Evolutionary conservation across 2,113 vertebrate species (phyloP).

Genomic region (Otocyon megalotis): DNA sequence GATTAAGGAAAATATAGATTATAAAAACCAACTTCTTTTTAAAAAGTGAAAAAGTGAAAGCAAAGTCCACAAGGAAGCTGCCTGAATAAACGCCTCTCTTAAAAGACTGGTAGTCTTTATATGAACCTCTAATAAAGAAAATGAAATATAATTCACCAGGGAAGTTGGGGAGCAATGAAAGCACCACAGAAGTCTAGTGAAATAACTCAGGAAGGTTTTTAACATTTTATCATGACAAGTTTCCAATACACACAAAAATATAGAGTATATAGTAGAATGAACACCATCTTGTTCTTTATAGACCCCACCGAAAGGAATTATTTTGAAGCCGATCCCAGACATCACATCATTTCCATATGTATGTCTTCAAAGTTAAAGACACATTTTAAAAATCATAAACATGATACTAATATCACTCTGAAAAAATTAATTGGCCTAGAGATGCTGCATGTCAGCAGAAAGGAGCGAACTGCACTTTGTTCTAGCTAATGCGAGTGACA

Average conservation of each 20-base stretch:
- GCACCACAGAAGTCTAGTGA: neutral
- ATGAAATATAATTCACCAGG: neutral
- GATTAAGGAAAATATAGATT: neutral
- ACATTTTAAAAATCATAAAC: neutral
- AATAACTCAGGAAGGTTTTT: neutral
- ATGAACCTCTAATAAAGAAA: neutral
- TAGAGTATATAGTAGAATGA: neutral
- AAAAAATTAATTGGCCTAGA: neutral
- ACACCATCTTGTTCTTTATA: neutral
- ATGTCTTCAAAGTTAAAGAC: neutral
- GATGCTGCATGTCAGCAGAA: neutral
- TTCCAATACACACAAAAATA: neutral
- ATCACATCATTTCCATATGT: neutral
- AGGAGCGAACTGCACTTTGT: neutral
- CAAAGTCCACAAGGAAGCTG: neutral
- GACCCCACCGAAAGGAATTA: neutral
- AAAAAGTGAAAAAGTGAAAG: neutral
- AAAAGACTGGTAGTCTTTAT: neutral
- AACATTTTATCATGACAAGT: neutral
- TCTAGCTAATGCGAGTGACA: neutral
- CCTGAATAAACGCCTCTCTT: neutral
- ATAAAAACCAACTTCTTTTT: neutral
- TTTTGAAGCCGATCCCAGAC: neutral
- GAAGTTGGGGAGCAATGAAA: neutral
- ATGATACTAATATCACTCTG: neutral